Evolutionary conservation across 2,113 vertebrate genomes (phyloP).

Genomic region (Coptodon rendalli): DNA sequence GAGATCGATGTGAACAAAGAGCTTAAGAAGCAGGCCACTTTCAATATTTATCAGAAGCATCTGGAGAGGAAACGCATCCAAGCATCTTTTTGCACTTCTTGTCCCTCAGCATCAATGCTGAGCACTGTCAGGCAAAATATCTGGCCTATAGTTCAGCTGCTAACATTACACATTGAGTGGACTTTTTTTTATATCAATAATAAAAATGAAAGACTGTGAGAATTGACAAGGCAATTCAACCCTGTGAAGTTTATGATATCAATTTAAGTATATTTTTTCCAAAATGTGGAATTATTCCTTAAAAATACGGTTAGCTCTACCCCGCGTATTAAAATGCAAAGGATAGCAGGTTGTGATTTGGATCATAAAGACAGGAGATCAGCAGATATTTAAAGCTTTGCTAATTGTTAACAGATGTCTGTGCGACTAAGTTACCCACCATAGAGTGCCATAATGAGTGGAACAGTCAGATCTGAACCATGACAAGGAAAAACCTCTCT

Average conservation of each 20-base stretch:
- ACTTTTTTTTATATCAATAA: neutral
- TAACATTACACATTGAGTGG: neutral
- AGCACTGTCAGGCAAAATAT: constrained; percentile 3
- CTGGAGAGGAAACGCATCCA: constrained; percentile 19
- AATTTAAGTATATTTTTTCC: neutral
- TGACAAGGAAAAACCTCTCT: constrained; percentile 13
- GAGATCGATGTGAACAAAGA: constrained; percentile 14
- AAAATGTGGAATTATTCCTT: neutral
- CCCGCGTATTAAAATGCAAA: neutral
- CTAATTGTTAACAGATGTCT: constrained; percentile 20
- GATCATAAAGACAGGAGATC: neutral
- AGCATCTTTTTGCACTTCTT: constrained; percentile 19
- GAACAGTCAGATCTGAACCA: constrained; percentile 28
- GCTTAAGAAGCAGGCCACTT: neutral
- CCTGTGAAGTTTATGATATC: neutral
- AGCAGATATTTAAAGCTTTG: neutral
- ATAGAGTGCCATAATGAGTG: constrained; percentile 14
- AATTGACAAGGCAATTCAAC: neutral
- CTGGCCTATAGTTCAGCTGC: constrained; percentile 39
- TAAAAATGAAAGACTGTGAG: neutral
- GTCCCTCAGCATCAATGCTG: neutral
- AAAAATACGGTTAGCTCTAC: neutral
- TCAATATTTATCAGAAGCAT: constrained; percentile 53
- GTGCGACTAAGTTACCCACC: neutral
- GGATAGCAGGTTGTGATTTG: neutral